These are phyloP conservation scores for Octonoba sinensis DNA, from an alignment of 2,888 invertebrate species.

Conservation along the genomic window DNA sequence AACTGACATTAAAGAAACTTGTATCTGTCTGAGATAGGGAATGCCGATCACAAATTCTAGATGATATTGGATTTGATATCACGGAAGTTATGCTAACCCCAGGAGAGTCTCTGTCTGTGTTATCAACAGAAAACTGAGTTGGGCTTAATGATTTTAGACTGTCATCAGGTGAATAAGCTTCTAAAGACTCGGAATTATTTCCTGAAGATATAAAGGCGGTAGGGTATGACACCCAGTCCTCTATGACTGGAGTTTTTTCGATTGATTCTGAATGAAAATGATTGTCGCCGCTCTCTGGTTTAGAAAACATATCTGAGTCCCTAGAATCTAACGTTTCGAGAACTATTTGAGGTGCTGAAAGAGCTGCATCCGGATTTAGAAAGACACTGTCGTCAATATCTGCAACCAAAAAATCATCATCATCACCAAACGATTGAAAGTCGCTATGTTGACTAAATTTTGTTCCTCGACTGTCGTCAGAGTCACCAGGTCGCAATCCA, in stretches of 20 bases:
- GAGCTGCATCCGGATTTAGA: constrained; percentile 26
- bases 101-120: constrained; percentile 40
- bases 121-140: constrained; percentile 47
- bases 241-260: background rate
- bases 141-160: constrained; percentile 40
- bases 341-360: constrained; percentile 47
- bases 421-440: constrained; percentile 48
- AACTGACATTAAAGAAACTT: constrained; percentile 49
- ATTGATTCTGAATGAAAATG: constrained; percentile 1
- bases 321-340: constrained; percentile 28
- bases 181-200: constrained; percentile 50
- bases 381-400: constrained; percentile 59
- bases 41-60: constrained; percentile 15
- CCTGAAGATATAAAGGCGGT: constrained; percentile 27
- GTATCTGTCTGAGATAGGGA: constrained; percentile 48
- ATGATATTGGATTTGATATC: constrained; percentile 48
- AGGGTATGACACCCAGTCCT: constrained; percentile 1
- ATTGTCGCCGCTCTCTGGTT: constrained; percentile 21
- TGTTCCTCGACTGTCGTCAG: constrained; percentile 31
- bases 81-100: constrained; percentile 37
- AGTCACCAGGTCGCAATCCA: constrained; percentile 19
- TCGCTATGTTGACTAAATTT: constrained; percentile 50
- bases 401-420: constrained; percentile 29
- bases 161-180: constrained; percentile 28
- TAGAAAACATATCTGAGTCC: constrained; percentile 7